Evolutionary conservation across 2,113 vertebrate genomes (phyloP), one percentile per base, ranked within the genome.

Genomic region (Corythornis cristatus): DNA sequence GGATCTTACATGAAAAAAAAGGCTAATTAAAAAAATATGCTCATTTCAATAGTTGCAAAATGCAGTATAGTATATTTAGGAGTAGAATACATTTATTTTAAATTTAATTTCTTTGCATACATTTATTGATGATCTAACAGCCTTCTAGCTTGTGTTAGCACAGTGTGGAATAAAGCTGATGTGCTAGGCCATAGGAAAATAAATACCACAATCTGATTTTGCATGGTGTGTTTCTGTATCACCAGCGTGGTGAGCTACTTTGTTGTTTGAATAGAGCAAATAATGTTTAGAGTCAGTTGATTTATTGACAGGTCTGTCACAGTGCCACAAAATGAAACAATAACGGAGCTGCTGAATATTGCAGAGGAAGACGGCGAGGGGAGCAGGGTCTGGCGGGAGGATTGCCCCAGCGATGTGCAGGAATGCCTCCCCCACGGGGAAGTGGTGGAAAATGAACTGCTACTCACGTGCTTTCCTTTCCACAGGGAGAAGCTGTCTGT

Each of bases 401-500:
- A 75, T 93, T 92, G 31, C 89, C 90, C 28, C 12, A 71, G 94
- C 57, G 26, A 66, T 71, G 60, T 46, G n/a, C 53, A 35, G 93
- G 95, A 93, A 96, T 91, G 92, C 80, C 45, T 22, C 48, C 40
- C 25, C 8, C 2, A 21, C 11, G 33, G 80, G 85, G 53, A 40
- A 58, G 56, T 28, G 9, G 28, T 20, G 82, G 58, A 45, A 68
- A 86, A 81, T 66, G 81, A 85, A 18, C 86, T 68, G 67, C 95
- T 94, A 46, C 80, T 97, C 93, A 97, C 62, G n/a, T 3, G 31
- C 86, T 93, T 96, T 94, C 97, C 70, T 97, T 96, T 97, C 96
- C 87, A 1, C 21, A 99, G 99, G 98, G 98, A 99, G 98, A 99
- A 99, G 98, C 96, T 99, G 98, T 98, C 98, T 86, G 98, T 98